Base-by-base conservation (phyloP, 2,888 invertebrate genomes). In the Sarcophaga carnaria region DNA sequence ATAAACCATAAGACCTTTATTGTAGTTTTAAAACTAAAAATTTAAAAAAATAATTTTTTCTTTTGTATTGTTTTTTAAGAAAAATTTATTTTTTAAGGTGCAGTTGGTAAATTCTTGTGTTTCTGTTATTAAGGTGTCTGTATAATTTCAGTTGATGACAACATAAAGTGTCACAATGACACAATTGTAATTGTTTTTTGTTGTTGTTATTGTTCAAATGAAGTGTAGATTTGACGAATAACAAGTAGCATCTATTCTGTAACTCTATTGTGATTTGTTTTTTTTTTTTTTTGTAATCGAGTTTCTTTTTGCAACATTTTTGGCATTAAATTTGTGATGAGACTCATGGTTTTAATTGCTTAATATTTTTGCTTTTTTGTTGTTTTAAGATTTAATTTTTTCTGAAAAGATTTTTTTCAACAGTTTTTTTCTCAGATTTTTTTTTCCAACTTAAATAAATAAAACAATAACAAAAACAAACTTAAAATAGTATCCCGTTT, bases 401-500 rank as follows among this genome's bases (percentile, higher is more conserved):
- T 37, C 54, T 63, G 14, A 12, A 10, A 12, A 49, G 49, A 49
- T 49, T 49, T 49, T 49, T 49, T 49, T 14, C 11, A 49, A 1
- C 14, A 14, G 11, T 49, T 49, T 49, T 49, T 49, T 17, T 54
- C 17, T 54, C 17, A 37, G 37, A 11, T 76, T 63, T 37, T 79
- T 37, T 79, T 47, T 66, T 54, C 10, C 25, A 45, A 76, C 27
- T 25, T 10, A 27, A 60, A 64, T 6, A 27, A 54, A 12, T 66
- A 74, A 49, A 80, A 70, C 63, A 70, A 60, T 64, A 60, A 17
- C 60, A 27, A 60, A 59, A n/a, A 47, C 47, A 27, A 64, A 22
- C 14, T 83, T 81, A 83, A 83, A 86, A 86, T 86, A 78, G 83
- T 86, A 86, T 86, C 86, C 83, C 86, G 87, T 87, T 87, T 87